Conservation (phyloP, 2,797 vertebrate species). For the Chromis chromis region DNA sequence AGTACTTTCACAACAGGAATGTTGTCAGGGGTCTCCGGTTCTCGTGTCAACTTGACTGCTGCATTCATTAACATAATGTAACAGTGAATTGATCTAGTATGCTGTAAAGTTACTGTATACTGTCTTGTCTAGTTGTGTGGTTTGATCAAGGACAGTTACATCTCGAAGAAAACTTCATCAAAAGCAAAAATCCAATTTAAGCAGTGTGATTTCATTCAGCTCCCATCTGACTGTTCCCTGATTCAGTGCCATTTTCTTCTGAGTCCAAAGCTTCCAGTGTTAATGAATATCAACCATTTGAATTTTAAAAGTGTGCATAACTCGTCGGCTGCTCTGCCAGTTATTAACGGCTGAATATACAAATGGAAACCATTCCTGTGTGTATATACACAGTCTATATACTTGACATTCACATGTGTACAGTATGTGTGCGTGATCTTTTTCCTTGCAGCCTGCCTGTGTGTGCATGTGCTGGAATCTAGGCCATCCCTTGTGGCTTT, state of each 20-base stretch:
- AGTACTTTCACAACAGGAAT: constrained; percentile 9
- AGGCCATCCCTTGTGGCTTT: constrained; percentile 82
- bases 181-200: too few species aligned
- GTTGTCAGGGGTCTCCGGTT: not conserved
- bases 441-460: constrained; percentile 62
- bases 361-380: not conserved
- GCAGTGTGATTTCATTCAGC: too few species aligned
- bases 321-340: not conserved
- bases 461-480: constrained; percentile 80
- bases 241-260: too few species aligned
- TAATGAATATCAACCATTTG: not conserved
- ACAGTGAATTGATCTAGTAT: too few species aligned
- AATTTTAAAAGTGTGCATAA: not conserved
- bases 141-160: too few species aligned
- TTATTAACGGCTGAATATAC: not conserved
- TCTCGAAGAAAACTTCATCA: too few species aligned
- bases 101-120: too few species aligned
- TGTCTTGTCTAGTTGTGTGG: too few species aligned
- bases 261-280: not conserved
- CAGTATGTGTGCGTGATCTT: constrained; percentile 27
- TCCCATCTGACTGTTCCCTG: too few species aligned
- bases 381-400: constrained; percentile 3
- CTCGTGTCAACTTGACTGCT: not conserved
- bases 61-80: not conserved
- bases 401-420: constrained; percentile 14